Evolutionary conservation across 1,140 invertebrate genomes (phyloP).

Genomic region (Mylabris phalerata): DNA sequence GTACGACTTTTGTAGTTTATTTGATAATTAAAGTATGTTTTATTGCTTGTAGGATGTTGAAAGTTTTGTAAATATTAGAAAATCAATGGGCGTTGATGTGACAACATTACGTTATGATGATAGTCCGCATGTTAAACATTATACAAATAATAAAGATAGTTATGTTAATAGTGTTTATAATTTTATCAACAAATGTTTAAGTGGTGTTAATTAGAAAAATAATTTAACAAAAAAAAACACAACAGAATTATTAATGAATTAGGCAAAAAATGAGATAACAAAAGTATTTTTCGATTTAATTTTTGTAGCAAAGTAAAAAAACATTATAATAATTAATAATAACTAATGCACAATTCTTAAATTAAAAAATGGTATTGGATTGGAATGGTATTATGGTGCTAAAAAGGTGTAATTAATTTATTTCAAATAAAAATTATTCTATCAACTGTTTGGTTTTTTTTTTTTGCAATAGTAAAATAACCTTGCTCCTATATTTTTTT

Average conservation of each 20-base stretch:
- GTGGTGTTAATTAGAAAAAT: conserved; percentile 5
- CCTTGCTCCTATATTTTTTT: too few relatives aligned
- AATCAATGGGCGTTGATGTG: conserved; percentile 53
- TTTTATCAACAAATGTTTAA: conserved; percentile 54
- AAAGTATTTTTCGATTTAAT: too few relatives aligned
- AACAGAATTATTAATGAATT: too few relatives aligned
- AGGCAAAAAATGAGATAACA: too few relatives aligned
- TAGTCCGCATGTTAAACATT: conserved; percentile 65
- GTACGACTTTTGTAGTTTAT: too few relatives aligned
- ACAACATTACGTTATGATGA: conserved; percentile 56
- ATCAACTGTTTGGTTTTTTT: too few relatives aligned
- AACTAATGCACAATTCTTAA: conserved; percentile 2
- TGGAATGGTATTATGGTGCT: conserved; percentile 4
- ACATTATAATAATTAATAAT: background rate
- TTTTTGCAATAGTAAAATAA: too few relatives aligned
- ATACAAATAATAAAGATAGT: conserved; percentile 51
- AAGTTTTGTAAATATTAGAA: conserved; percentile 52
- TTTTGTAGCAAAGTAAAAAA: too few relatives aligned
- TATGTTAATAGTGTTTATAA: conserved; percentile 55
- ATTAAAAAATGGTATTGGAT: conserved; percentile 1
- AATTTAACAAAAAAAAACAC: too few relatives aligned
- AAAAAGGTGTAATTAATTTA: background rate
- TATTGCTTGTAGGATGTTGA: conserved; percentile 49
- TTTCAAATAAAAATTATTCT: background rate
- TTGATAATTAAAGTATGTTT: background rate